phyloP scores from a whole-genome alignment of 2,797 vertebrate genomes.

The Gymnodraco acuticeps region DNA sequence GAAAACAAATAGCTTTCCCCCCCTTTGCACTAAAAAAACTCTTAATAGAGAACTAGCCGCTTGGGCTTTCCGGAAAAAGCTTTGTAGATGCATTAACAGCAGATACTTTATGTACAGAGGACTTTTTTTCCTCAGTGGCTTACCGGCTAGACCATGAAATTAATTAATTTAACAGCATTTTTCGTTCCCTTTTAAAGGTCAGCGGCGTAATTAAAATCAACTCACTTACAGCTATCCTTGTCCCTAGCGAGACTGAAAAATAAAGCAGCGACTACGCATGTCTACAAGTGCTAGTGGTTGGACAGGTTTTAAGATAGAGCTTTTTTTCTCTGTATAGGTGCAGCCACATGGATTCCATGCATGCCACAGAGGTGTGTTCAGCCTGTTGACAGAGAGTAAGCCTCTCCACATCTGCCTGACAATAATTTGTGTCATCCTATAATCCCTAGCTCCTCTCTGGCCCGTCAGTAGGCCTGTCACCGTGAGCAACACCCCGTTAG shows the following conservation, averaged over 20 bases:
- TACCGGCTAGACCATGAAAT: slow-evolving; percentile 51
- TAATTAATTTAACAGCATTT: slow-evolving; percentile 50
- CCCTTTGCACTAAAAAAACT: background rate
- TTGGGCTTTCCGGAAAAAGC: slow-evolving; percentile 6
- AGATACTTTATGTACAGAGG: slow-evolving; percentile 36
- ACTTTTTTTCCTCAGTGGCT: background rate
- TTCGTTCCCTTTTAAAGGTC: slow-evolving; percentile 62
- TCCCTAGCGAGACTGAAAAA: slow-evolving; percentile 34
- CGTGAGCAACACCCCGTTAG: slow-evolving; percentile 58
- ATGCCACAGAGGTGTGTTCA: slow-evolving; percentile 54
- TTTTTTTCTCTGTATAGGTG: slow-evolving; percentile 6
- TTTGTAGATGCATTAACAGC: slow-evolving; percentile 32
- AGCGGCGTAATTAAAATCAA: slow-evolving; percentile 58
- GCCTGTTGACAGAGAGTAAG: slow-evolving; percentile 35
- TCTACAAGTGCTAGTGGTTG: slow-evolving; percentile 54
- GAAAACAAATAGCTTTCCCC: background rate
- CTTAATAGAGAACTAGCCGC: background rate
- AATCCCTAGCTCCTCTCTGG: slow-evolving; percentile 51
- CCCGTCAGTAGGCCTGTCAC: slow-evolving; percentile 72
- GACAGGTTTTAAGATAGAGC: slow-evolving; percentile 58
- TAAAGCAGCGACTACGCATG: slow-evolving; percentile 9
- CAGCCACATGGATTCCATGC: slow-evolving; percentile 52
- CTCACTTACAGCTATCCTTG: slow-evolving; percentile 33
- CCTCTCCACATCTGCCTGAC: slow-evolving; percentile 54
- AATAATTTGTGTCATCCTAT: slow-evolving; percentile 54